Evolutionary conservation across 2,113 vertebrate species (phyloP).

Genomic region (Onychostruthus taczanowskii): DNA sequence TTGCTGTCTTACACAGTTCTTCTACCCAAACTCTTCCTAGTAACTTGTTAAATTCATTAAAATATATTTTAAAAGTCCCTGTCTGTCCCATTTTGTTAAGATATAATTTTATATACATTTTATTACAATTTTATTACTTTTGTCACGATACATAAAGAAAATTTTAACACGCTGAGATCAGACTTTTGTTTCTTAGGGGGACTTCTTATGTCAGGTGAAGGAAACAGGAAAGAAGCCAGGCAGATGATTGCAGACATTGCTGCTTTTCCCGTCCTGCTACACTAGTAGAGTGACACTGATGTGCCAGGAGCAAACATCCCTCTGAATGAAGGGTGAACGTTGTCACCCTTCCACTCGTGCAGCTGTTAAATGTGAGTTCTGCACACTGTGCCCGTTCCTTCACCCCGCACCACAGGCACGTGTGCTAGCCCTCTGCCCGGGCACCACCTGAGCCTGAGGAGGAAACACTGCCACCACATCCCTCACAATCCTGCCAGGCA

Average conservation of each 20-base stretch:
- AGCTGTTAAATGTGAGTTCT: neutral
- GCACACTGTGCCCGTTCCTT: neutral
- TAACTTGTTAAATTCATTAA: neutral
- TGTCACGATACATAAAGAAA: neutral
- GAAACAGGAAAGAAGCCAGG: neutral
- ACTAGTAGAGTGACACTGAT: neutral
- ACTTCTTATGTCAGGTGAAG: neutral
- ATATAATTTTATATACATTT: neutral
- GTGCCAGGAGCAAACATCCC: neutral
- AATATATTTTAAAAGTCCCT: neutral
- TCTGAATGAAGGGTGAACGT: neutral
- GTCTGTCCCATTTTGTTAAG: neutral
- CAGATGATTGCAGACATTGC: neutral
- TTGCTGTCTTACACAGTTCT: neutral
- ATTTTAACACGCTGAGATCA: neutral
- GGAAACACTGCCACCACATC: neutral
- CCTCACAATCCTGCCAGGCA: neutral
- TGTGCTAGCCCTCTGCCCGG: neutral
- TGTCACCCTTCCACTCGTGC: rapidly evolving
- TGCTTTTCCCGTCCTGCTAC: neutral
- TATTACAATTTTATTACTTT: neutral
- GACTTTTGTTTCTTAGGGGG: neutral
- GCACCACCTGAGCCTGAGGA: neutral
- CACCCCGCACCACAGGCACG: neutral
- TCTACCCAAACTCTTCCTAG: neutral